Evolutionary conservation across 2,888 invertebrate species (phyloP), one percentile per base, ranked within the genome.

Genomic region (Alviniconcha strummeri): DNA sequence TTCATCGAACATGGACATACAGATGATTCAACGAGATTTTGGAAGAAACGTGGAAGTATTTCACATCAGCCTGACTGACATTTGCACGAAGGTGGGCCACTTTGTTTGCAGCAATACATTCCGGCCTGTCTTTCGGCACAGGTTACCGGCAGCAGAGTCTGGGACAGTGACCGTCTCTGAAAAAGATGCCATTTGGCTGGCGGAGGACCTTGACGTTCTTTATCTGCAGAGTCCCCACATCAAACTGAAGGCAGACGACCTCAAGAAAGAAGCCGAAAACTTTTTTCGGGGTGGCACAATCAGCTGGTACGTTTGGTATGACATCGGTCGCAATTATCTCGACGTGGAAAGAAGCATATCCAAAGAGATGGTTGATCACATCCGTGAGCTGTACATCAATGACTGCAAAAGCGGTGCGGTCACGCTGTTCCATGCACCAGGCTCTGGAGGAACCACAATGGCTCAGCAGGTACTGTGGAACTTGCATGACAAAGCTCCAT

Each of bases 391-490:
- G 8, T 83, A 85, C 67, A 81, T 87, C 0, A 71, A 83, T 0
- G 57, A 72, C 2, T 87, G 75, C 80, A 87, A 81, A 71, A 81
- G 87, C 36, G 88, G 87, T 0, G 71, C 71, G 4, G 83, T 90
- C 15, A 88, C 84, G 64, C 56, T 90, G 11, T 83, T 81, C 8
- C 90, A 90, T 81, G 84, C 87, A 1, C 90, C 90, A 4, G 89
- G 90, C 5, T 84, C 88, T n/a, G 90, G 90, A 9, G 89, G 90
- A 0, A 88, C 90, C 55, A 90, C 90, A 7, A 77, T 89, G 17
- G 86, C 87, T 11, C 89, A 88, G 81, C 84, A 88, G 76, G 76
- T 89, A 54, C 81, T 90, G 55, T 90, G 88, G 88, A 86, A 87
- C 15, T 76, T 90, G 11, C 85, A 83, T 67, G 76, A 83, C 0